Conservation (phyloP, 2,797 vertebrate genomes). For the Echeneis naucrates region DNA sequence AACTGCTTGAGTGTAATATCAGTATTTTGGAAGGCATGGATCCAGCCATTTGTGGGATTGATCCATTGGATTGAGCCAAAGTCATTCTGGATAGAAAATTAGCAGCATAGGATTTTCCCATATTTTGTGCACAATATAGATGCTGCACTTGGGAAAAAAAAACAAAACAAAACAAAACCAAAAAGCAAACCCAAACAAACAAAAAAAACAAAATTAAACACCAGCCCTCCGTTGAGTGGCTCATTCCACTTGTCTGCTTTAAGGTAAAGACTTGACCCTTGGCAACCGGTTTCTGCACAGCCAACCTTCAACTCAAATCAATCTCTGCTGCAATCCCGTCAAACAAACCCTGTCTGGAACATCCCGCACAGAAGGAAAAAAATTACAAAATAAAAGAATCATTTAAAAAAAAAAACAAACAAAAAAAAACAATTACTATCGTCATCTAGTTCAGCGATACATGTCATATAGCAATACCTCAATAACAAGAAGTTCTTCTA, state of each 20-base stretch:
- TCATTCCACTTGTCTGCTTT: background rate
- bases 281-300: background rate
- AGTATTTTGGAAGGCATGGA: background rate
- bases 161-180: background rate
- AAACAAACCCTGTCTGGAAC: constrained; percentile 76
- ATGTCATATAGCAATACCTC: constrained; percentile 87
- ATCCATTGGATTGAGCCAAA: background rate
- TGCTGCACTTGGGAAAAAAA: background rate
- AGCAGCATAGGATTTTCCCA: background rate
- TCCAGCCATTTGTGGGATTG: background rate
- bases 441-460: constrained; percentile 87
- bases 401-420: constrained; percentile 50
- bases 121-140: constrained; percentile 9
- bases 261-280: background rate
- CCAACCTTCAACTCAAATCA: constrained; percentile 12
- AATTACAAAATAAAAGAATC: constrained; percentile 66
- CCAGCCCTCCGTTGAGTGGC: background rate
- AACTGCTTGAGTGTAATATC: background rate
- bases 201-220: background rate
- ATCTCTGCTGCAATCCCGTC: constrained; percentile 3
- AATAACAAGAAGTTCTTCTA: constrained; percentile 86
- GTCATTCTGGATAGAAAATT: background rate
- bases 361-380: constrained; percentile 80
- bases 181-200: too few relatives aligned
- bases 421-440: constrained; percentile 74